phyloP scores from a whole-genome alignment of 2,113 vertebrate genomes.

The Cnemophilus loriae region DNA sequence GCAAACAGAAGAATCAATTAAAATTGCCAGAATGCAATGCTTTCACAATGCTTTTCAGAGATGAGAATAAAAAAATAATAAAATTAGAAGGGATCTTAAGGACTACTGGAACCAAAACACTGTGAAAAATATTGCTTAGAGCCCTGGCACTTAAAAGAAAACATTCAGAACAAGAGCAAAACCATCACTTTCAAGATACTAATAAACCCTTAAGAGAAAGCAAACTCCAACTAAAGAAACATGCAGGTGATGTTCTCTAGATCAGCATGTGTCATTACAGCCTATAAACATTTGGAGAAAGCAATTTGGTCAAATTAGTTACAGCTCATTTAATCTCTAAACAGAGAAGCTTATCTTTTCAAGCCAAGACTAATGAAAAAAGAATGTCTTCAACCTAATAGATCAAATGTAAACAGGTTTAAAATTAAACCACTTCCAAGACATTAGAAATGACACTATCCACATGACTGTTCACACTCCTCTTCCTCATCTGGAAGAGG shows the following conservation, averaged over 20 bases:
- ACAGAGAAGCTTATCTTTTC: conserved; percentile 12
- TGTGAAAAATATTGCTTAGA: not conserved
- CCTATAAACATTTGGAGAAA: not conserved
- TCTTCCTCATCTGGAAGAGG: not conserved
- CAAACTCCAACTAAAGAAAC: not conserved
- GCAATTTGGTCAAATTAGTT: not conserved
- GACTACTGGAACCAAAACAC: not conserved
- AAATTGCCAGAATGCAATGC: not conserved
- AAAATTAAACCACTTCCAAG: not conserved
- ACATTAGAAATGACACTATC: not conserved
- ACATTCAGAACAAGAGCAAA: not conserved
- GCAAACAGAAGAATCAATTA: accelerated
- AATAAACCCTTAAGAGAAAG: not conserved
- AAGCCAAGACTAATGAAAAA: conserved; percentile 11
- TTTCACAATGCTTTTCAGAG: not conserved
- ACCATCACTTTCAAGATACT: not conserved
- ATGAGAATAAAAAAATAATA: not conserved
- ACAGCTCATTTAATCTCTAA: not conserved
- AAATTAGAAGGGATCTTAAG: not conserved
- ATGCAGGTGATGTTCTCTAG: not conserved
- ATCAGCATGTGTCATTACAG: not conserved
- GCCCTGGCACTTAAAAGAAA: not conserved
- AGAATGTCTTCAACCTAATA: not conserved
- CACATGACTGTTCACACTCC: not conserved
- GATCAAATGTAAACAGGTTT: not conserved